A percentile compares a stretch with the other conserved stretches of the same genome.
phyloP scores from a whole-genome alignment of 1,140 invertebrate species.

The Leptoteleia sp. region DNA sequence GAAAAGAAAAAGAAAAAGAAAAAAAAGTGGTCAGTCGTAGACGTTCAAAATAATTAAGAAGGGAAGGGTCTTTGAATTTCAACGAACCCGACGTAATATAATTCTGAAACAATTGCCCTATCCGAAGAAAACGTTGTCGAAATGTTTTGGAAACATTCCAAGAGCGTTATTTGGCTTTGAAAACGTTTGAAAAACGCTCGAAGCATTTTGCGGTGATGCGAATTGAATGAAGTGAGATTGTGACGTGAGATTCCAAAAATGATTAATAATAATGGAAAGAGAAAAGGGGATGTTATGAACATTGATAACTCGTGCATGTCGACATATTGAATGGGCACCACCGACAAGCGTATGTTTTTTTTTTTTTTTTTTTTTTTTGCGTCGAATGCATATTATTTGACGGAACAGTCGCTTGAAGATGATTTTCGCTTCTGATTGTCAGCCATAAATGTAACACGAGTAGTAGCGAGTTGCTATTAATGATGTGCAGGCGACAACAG shows the following conservation, averaged over 20 bases:
- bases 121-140: too few relatives aligned
- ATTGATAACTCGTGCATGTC: slow-evolving; percentile 44
- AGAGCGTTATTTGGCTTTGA: too few relatives aligned
- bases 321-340: slow-evolving; percentile 49
- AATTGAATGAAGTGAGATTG: slow-evolving; percentile 71
- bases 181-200: too few relatives aligned
- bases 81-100: slow-evolving; percentile 3
- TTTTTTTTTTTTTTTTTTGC: too few relatives aligned
- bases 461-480: slow-evolving; percentile 46
- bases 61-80: not conserved
- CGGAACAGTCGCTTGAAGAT: not conserved
- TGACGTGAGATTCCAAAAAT: slow-evolving; percentile 68
- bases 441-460: slow-evolving; percentile 48
- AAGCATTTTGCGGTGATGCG: too few relatives aligned
- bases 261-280: slow-evolving; percentile 47
- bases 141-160: too few relatives aligned
- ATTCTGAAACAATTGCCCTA: slow-evolving; percentile 46
- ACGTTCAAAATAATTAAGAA: too few relatives aligned
- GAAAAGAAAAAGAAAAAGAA: too few relatives aligned
- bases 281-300: slow-evolving; percentile 33
- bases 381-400: slow-evolving; percentile 1
- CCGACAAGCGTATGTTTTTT: slow-evolving; percentile 72
- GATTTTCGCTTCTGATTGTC: slow-evolving; percentile 33
- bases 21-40: too few relatives aligned
- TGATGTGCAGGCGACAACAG: slow-evolving; percentile 76